These are phyloP conservation scores for Telmatochromis brichardi DNA, from an alignment of 2,113 vertebrate species.

Conservation along the genomic window DNA sequence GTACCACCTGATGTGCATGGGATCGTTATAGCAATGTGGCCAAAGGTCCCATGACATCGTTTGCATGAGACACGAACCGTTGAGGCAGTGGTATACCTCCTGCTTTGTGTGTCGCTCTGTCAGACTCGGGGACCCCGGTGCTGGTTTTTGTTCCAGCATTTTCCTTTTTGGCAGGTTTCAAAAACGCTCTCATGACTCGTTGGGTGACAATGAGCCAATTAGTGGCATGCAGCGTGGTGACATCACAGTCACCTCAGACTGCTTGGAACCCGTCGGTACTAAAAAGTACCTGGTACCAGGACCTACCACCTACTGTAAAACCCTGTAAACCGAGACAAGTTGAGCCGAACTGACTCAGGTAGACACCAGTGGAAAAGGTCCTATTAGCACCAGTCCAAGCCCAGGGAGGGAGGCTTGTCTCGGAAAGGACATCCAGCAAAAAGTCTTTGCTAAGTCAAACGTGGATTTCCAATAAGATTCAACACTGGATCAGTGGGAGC, in stretches of 20 bases:
- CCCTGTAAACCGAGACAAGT: background rate
- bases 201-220: background rate
- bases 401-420: background rate
- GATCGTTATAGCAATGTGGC: background rate
- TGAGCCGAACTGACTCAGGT: background rate
- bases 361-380: background rate
- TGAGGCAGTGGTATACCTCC: background rate
- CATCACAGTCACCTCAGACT: background rate
- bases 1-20: background rate
- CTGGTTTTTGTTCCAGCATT: background rate
- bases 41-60: background rate
- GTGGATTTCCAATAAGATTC: background rate
- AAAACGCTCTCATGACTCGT: background rate
- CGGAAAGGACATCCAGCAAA: background rate
- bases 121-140: background rate
- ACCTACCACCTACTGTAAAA: background rate
- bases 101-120: background rate
- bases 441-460: background rate
- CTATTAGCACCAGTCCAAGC: background rate
- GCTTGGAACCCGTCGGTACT: background rate
- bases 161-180: background rate
- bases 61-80: background rate
- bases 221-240: background rate
- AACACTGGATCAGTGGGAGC: background rate
- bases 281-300: background rate